Evolutionary conservation across 2,113 vertebrate genomes (phyloP).

Genomic region (Capra hircus): DNA sequence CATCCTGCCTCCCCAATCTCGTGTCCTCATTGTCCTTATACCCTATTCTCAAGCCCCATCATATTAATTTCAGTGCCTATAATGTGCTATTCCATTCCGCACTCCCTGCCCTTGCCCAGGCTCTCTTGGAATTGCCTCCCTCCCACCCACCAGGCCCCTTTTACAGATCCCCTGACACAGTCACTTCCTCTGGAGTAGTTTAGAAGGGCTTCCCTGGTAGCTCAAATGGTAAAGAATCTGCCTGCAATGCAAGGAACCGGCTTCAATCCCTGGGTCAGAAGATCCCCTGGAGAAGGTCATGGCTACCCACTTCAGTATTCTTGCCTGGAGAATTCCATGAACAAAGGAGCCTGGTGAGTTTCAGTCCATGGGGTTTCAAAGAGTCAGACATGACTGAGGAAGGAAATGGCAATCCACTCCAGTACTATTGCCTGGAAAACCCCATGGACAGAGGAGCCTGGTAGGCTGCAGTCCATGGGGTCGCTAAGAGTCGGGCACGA

Average conservation of each 20-base stretch:
- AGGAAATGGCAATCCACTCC: not conserved
- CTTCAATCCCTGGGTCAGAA: not conserved
- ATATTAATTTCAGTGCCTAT: not conserved
- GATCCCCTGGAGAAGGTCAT: not conserved
- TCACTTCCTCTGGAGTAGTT: not conserved
- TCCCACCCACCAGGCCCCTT: not conserved
- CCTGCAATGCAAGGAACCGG: not conserved
- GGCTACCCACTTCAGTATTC: not conserved
- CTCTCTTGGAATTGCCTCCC: not conserved
- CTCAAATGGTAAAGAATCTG: not conserved
- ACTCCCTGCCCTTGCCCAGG: not conserved
- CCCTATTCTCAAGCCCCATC: not conserved
- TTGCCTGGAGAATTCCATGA: not conserved
- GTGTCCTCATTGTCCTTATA: not conserved
- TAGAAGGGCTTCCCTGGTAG: not conserved
- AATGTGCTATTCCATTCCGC: not conserved
- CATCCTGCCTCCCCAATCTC: not conserved
- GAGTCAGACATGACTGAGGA: not conserved
- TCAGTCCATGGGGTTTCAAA: not conserved
- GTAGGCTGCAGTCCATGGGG: not conserved
- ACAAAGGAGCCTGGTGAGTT: not conserved
- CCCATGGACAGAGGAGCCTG: not conserved
- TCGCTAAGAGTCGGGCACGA: not conserved
- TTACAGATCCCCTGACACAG: not conserved
- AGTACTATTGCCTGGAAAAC: not conserved